phyloP scores from a whole-genome alignment of 2,888 invertebrate species.

The Bedellia somnulentella region DNA sequence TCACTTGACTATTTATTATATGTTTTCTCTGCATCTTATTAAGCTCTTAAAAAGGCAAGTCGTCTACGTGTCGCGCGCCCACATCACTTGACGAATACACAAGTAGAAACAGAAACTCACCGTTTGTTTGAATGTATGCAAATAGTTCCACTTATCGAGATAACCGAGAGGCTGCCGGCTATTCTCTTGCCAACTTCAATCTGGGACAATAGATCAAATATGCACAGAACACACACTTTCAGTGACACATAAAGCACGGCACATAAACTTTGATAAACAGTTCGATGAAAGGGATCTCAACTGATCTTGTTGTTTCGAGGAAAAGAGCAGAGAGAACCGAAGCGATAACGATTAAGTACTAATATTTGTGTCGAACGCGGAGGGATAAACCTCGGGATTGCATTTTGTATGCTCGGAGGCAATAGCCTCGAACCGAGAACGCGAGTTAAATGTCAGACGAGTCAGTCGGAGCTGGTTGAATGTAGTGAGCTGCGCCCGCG shows the following conservation, averaged over 20 bases:
- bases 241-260: conserved; percentile 27
- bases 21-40: too few relatives aligned
- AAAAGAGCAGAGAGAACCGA: conserved; percentile 51
- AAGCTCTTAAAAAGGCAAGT: conserved; percentile 21
- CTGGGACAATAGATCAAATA: conserved; percentile 42
- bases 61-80: conserved; percentile 53
- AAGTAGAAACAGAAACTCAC: conserved; percentile 5
- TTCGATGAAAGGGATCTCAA: conserved; percentile 21
- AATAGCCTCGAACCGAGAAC: conserved; percentile 45
- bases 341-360: neutral
- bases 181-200: conserved; percentile 34
- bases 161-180: conserved; percentile 28
- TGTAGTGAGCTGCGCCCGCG: conserved; percentile 15
- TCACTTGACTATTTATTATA: too few relatives aligned
- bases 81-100: conserved; percentile 15
- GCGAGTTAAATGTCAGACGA: conserved; percentile 42
- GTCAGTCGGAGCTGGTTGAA: conserved; percentile 38
- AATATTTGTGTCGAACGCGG: conserved; percentile 20
- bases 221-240: conserved; percentile 47
- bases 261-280: conserved; percentile 11
- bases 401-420: conserved; percentile 45
- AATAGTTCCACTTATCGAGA: conserved; percentile 44
- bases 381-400: conserved; percentile 37
- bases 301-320: conserved; percentile 49
- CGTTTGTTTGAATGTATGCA: conserved; percentile 25